Evolutionary conservation across 1,140 invertebrate genomes (phyloP).

Genomic region (Triops cancriformis): DNA sequence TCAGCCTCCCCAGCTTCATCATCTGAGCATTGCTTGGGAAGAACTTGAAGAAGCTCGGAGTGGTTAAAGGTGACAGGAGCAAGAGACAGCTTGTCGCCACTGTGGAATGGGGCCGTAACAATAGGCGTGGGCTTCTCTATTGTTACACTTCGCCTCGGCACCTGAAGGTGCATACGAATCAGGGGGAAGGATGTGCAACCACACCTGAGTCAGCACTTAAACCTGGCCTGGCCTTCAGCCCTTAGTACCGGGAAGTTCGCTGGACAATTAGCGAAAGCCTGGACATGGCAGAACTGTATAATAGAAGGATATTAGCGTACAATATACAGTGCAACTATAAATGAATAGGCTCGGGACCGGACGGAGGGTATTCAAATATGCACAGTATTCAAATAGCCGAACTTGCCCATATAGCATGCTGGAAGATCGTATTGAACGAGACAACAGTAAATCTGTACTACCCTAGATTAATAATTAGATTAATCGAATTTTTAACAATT

Average conservation of each 20-base stretch:
- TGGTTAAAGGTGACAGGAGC: background rate
- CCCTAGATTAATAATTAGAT: too few relatives aligned
- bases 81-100: constrained; percentile 12
- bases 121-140: background rate
- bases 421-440: too few relatives aligned
- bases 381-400: too few relatives aligned
- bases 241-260: background rate
- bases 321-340: too few relatives aligned
- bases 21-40: background rate
- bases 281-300: too few relatives aligned
- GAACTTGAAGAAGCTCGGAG: background rate
- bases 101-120: constrained; percentile 3
- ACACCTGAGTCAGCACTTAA: constrained; percentile 10
- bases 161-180: background rate
- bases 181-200: background rate
- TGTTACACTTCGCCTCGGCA: background rate
- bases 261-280: too few relatives aligned
- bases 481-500: too few relatives aligned
- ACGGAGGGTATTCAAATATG: too few relatives aligned
- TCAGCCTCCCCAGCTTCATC: background rate
- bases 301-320: too few relatives aligned
- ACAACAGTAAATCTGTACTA: too few relatives aligned
- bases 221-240: background rate
- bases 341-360: too few relatives aligned
- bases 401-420: too few relatives aligned